Conservation (phyloP, 2,888 invertebrate species). For the Andrena chrysosceles region DNA sequence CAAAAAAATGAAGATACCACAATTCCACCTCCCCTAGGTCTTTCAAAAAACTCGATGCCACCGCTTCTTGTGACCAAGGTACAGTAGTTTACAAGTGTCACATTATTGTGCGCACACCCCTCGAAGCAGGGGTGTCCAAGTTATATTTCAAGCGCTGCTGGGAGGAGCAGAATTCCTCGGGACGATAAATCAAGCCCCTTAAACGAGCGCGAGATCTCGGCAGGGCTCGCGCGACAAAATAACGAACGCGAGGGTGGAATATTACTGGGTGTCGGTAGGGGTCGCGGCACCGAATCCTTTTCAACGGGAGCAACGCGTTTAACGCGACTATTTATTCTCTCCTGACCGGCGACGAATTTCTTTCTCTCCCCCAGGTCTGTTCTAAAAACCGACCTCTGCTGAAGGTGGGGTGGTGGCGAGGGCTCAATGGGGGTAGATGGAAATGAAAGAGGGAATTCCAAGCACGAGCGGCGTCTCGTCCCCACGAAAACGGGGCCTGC, state of each 20-base stretch:
- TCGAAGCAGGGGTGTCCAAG: neutral
- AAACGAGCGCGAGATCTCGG: conserved; percentile 16
- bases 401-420: neutral
- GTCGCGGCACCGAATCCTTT: conserved; percentile 20
- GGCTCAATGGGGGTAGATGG: neutral
- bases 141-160: neutral
- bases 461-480: conserved; percentile 44
- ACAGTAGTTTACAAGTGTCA: neutral
- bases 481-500: conserved; percentile 38
- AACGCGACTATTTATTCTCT: conserved; percentile 36
- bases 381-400: conserved; percentile 16
- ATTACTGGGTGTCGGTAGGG: conserved; percentile 11
- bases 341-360: conserved; percentile 30
- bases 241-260: conserved; percentile 14
- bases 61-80: neutral
- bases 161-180: conserved; percentile 1
- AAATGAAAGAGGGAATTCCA: conserved; percentile 56
- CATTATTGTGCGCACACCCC: neutral
- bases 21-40: too few relatives aligned
- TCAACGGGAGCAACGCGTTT: conserved; percentile 30
- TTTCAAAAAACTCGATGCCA: too few relatives aligned
- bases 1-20: too few relatives aligned
- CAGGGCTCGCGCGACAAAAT: conserved; percentile 26
- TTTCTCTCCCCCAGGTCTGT: conserved; percentile 26
- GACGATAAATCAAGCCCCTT: conserved; percentile 21